phyloP scores from a whole-genome alignment of 2,113 vertebrate genomes.

The Labrus mixtus region DNA sequence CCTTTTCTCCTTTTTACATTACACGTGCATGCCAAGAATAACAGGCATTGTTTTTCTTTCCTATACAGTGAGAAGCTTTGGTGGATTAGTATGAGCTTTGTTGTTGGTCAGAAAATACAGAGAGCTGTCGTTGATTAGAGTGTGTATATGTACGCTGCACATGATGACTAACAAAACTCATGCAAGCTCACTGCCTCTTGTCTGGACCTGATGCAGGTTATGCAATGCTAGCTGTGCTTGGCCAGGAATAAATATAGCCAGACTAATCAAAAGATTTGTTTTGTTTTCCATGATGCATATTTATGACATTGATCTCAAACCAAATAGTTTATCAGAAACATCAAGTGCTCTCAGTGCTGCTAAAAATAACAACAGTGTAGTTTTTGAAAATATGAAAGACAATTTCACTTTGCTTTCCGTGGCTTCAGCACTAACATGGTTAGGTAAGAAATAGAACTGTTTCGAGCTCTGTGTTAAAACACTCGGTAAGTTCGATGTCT shows the following conservation, averaged over 20 bases:
- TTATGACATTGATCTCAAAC: constrained; percentile 41
- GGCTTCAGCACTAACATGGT: neutral
- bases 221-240: constrained; percentile 48
- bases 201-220: constrained; percentile 72
- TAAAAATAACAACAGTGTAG: neutral
- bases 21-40: constrained; percentile 68
- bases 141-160: constrained; percentile 68
- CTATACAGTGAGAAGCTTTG: constrained; percentile 78
- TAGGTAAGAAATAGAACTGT: no score
- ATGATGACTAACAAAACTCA: constrained; percentile 80
- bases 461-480: no score
- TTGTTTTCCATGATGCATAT: constrained; percentile 69
- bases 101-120: constrained; percentile 78
- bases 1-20: constrained; percentile 41
- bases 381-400: neutral
- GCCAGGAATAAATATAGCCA: constrained; percentile 53
- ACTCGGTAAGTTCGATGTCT: no score
- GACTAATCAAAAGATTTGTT: constrained; percentile 57
- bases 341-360: constrained; percentile 23
- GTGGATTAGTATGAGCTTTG: constrained; percentile 79
- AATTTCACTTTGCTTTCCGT: neutral
- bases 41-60: constrained; percentile 72
- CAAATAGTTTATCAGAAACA: constrained; percentile 30
- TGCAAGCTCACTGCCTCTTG: constrained; percentile 58
- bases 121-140: constrained; percentile 83